phyloP scores from a whole-genome alignment of 2,797 vertebrate species.

The Lagodon rhomboides region DNA sequence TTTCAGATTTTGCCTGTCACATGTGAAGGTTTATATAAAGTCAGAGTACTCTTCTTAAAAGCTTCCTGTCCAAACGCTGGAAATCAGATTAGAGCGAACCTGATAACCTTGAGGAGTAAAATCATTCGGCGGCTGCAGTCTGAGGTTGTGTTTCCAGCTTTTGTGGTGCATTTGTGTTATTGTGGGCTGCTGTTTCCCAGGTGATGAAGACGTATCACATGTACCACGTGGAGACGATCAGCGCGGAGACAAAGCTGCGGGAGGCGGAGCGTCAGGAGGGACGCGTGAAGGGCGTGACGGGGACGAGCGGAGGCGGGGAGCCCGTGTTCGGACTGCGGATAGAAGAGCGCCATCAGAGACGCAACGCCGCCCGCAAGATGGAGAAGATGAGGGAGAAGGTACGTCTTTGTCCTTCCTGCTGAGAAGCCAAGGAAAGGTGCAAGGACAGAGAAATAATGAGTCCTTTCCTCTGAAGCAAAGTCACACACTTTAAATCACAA shows the following conservation, averaged over 20 bases:
- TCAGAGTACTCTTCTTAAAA: constrained; percentile 42
- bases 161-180: neutral
- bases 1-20: constrained; percentile 1
- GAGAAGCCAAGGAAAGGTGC: neutral
- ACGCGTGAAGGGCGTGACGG: constrained; percentile 85
- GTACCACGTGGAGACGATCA: constrained; percentile 97
- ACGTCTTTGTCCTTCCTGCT: constrained; percentile 13
- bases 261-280: constrained; percentile 98
- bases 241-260: constrained; percentile 95
- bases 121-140: neutral
- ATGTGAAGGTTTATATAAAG: constrained; percentile 18
- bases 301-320: constrained; percentile 88
- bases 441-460: no score
- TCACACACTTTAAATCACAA: neutral
- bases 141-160: neutral
- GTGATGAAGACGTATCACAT: constrained; percentile 99
- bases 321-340: constrained; percentile 94
- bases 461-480: neutral
- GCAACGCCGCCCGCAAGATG: constrained; percentile 98
- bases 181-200: constrained; percentile 74
- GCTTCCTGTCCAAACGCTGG: constrained; percentile 40
- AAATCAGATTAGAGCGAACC: constrained; percentile 25
- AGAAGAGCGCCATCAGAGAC: constrained; percentile 96
- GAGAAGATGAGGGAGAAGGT: constrained; percentile 99
- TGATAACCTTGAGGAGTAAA: constrained; percentile 36